Percentiles rank a stretch among this genome's conserved stretches.
These are phyloP conservation scores for Crocuta crocuta DNA, from an alignment of 2,113 vertebrate genomes.

Conservation along the genomic window DNA sequence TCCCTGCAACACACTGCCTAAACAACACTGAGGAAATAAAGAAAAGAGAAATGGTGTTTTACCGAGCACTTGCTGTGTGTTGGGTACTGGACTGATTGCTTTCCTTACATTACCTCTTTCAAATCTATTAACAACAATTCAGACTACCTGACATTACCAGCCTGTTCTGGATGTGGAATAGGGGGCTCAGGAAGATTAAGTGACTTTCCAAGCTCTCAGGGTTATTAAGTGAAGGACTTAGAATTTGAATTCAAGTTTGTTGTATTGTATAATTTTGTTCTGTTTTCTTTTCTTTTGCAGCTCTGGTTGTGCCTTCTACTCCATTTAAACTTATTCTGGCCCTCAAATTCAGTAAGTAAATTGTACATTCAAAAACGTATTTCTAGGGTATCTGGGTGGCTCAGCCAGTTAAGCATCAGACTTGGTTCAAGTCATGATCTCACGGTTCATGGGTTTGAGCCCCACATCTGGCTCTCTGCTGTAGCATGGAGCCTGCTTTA, in stretches of 20 bases:
- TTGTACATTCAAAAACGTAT: background rate
- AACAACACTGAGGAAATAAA: background rate
- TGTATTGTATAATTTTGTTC: background rate
- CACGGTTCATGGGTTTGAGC: no score
- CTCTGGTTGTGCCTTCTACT: background rate
- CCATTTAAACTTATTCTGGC: conserved; percentile 15
- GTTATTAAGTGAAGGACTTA: background rate
- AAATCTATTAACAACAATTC: background rate
- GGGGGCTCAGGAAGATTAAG: background rate
- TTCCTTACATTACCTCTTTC: background rate
- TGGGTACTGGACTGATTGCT: background rate
- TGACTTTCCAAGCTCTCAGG: background rate
- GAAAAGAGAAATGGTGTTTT: background rate
- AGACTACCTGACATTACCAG: background rate
- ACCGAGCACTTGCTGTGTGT: background rate
- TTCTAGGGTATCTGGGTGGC: background rate
- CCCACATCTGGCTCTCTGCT: no score
- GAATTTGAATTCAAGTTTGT: background rate
- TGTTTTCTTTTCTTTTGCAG: background rate
- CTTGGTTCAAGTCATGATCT: no score
- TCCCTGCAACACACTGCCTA: background rate
- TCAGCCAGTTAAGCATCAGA: no score
- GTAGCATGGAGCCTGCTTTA: no score
- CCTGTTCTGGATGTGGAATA: background rate
- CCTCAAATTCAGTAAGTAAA: background rate